A percentile compares a stretch with the other conserved stretches of the same genome.
Conservation (phyloP, 2,797 vertebrate species). For the Amblyopsis hoosieri region DNA sequence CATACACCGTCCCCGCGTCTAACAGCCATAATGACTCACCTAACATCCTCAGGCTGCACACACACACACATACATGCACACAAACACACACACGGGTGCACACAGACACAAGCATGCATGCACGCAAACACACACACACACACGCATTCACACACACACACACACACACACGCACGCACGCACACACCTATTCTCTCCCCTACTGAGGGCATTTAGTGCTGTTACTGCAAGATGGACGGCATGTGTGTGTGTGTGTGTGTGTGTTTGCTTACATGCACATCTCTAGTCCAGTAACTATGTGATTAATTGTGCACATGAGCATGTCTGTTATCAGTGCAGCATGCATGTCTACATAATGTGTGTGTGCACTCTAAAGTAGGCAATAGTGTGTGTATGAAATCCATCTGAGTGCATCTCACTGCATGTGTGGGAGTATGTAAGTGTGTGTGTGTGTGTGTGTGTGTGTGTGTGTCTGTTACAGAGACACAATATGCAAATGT, state of each 20-base stretch:
- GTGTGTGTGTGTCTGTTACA: too few relatives aligned
- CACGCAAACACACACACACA: not conserved
- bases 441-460: too few relatives aligned
- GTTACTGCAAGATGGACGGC: not conserved
- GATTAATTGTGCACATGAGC: not conserved
- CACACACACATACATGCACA: not conserved
- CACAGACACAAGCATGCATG: not conserved
- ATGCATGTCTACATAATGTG: not conserved
- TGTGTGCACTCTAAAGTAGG: not conserved
- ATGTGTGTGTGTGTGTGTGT: not conserved
- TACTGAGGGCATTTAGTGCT: not conserved
- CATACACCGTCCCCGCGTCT: too few relatives aligned
- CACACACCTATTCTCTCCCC: not conserved
- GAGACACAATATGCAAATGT: too few relatives aligned
- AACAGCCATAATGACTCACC: too few relatives aligned
- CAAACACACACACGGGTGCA: not conserved
- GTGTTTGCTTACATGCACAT: not conserved
- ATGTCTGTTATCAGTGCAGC: not conserved
- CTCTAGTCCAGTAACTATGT: too few relatives aligned
- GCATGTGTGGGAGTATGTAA: not conserved
- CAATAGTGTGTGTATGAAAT: conserved; percentile 1
- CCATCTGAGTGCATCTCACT: too few relatives aligned
- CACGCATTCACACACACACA: not conserved
- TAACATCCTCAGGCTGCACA: not conserved
- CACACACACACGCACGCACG: not conserved